Percentiles rank a stretch among this genome's conserved stretches.
Conservation (phyloP, 2,113 vertebrate genomes). For the Tympanuchus pallidicinctus region DNA sequence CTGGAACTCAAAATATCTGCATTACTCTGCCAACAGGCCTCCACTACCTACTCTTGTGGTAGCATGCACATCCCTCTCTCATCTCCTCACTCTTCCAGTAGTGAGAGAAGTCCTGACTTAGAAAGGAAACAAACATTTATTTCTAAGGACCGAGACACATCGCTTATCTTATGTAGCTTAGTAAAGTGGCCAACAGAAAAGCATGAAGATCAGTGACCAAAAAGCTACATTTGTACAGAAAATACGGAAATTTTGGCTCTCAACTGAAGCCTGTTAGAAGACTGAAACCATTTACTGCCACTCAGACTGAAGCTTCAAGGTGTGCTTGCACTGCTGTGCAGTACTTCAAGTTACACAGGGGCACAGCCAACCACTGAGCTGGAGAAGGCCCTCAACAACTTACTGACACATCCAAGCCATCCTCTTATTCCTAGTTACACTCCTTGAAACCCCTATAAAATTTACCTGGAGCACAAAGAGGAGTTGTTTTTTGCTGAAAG, state of each 20-base stretch:
- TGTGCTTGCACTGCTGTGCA: not conserved
- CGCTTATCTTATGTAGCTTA: not conserved
- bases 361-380: not conserved
- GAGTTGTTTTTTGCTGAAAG: not conserved
- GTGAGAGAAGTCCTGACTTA: not conserved
- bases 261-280: not conserved
- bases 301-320: not conserved
- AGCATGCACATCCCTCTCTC: not conserved
- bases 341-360: not conserved
- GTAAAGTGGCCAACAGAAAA: not conserved
- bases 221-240: not conserved
- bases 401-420: not conserved
- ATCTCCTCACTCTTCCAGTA: not conserved
- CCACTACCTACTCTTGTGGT: not conserved
- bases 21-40: not conserved
- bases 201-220: fast-evolving
- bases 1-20: not conserved
- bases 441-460: not conserved
- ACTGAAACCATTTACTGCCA: not conserved
- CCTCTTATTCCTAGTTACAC: not conserved
- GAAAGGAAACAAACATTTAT: not conserved
- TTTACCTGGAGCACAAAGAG: fast-evolving
- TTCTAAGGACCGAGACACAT: not conserved
- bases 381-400: not conserved
- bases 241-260: not conserved